Evolutionary conservation across 2,797 vertebrate genomes (phyloP).

Genomic region (Allobates femoralis): DNA sequence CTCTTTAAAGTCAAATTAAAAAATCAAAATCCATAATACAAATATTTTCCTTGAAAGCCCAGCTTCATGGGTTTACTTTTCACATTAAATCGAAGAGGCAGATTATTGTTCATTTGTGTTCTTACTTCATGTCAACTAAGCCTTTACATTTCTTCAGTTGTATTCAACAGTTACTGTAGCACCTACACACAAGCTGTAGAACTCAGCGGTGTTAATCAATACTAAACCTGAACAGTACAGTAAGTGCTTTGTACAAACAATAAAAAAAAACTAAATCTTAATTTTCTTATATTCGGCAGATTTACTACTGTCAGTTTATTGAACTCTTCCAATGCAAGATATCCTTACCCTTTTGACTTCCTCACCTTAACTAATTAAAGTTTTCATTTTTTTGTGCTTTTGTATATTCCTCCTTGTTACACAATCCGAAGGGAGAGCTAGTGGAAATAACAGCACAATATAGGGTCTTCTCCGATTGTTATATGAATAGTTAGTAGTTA

Average conservation of each 20-base stretch:
- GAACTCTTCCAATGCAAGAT: neutral
- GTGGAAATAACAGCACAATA: too few species aligned
- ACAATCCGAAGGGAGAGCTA: too few species aligned
- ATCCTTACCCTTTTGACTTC: neutral
- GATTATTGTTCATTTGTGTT: conserved; percentile 5
- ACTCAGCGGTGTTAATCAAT: neutral
- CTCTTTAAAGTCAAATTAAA: neutral
- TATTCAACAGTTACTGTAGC: neutral
- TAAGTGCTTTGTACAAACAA: neutral
- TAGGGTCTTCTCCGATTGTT: too few species aligned
- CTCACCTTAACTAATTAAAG: neutral
- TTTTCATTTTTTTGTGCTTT: too few species aligned
- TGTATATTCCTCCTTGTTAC: too few species aligned
- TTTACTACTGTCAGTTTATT: neutral
- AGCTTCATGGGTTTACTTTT: neutral
- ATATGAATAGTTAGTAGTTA: too few species aligned
- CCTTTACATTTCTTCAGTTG: neutral
- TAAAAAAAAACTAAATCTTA: neutral
- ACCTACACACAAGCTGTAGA: neutral
- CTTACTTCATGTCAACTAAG: neutral
- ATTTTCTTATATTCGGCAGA: neutral
- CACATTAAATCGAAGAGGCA: neutral
- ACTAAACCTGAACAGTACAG: neutral
- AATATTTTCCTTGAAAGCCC: neutral
- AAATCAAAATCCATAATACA: neutral